phyloP scores from a whole-genome alignment of 2,113 vertebrate genomes.

The Albula goreensis region DNA sequence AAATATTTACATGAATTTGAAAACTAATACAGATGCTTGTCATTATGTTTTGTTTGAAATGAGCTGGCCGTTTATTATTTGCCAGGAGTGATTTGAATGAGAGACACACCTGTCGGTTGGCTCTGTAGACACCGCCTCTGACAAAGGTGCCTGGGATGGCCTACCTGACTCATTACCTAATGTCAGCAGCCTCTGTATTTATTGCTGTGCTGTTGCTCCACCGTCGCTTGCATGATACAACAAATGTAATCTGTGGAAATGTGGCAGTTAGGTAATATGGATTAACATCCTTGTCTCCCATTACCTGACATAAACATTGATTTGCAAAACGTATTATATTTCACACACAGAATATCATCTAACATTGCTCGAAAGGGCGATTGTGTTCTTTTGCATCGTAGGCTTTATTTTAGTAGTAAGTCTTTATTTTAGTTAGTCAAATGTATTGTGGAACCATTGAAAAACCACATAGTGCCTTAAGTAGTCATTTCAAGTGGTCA shows the following conservation, averaged over 20 bases:
- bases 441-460: no score
- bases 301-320: background rate
- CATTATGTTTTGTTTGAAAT: slow-evolving; percentile 19
- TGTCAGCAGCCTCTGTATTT: background rate
- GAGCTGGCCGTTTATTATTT: background rate
- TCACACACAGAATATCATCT: background rate
- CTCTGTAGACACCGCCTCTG: slow-evolving; percentile 13
- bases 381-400: no score
- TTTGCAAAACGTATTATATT: background rate
- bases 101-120: slow-evolving; percentile 20
- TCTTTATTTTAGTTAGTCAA: no score
- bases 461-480: no score
- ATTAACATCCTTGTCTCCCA: background rate
- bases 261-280: background rate
- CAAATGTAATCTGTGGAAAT: background rate
- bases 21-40: slow-evolving; percentile 16
- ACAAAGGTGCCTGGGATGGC: background rate
- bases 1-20: slow-evolving; percentile 25
- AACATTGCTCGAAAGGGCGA: background rate
- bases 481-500: no score
- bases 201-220: background rate
- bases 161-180: slow-evolving; percentile 8
- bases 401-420: no score
- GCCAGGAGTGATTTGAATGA: slow-evolving; percentile 12
- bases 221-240: background rate